Evolutionary conservation across 2,113 vertebrate genomes (phyloP).

Genomic region (Labrus mixtus): DNA sequence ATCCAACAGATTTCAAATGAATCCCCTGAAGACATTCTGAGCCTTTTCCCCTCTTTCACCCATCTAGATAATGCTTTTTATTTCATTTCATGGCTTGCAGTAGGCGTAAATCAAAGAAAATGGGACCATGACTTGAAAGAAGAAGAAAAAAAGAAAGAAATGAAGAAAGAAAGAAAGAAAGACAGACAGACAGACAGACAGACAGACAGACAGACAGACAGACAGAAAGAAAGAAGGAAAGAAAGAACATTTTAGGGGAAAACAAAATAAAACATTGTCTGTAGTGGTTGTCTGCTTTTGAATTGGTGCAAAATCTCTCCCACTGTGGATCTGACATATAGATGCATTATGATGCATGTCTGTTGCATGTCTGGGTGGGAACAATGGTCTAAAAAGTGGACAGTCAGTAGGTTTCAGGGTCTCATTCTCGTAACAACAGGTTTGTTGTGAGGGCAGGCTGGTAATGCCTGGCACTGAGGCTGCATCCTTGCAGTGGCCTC

Average conservation of each 20-base stretch:
- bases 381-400: conserved; percentile 32
- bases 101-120: neutral
- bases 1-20: neutral
- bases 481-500: conserved; percentile 19
- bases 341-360: neutral
- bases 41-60: conserved; percentile 4
- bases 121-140: neutral
- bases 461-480: conserved; percentile 75
- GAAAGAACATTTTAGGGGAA: neutral
- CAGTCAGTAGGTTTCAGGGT: conserved; percentile 21
- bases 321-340: conserved; percentile 11
- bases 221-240: too few relatives aligned
- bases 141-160: neutral
- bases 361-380: conserved; percentile 18
- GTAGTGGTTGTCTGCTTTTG: neutral
- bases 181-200: too few relatives aligned
- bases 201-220: too few relatives aligned
- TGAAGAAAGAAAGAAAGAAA: neutral
- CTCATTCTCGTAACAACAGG: conserved; percentile 63
- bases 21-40: conserved; percentile 1
- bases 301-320: neutral
- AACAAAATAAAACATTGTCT: neutral
- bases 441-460: conserved; percentile 65
- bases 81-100: conserved; percentile 2
- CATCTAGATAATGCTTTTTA: conserved; percentile 12